phyloP scores from a whole-genome alignment of 2,113 vertebrate species.

The Trogon surrucura region DNA sequence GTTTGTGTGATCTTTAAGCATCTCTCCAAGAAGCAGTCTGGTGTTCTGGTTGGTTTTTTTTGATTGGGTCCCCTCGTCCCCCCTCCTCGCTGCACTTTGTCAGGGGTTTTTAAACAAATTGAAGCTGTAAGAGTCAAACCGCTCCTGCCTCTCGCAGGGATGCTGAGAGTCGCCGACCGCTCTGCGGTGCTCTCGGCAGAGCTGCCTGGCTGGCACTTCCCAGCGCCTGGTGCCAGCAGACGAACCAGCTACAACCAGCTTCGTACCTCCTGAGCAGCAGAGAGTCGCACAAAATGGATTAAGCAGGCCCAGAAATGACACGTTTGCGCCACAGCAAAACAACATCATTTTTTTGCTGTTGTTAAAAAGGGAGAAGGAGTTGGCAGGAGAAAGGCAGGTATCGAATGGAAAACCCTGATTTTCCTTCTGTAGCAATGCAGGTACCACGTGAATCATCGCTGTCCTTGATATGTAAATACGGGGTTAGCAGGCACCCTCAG shows the following conservation, averaged over 20 bases:
- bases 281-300: conserved; percentile 28
- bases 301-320: conserved; percentile 12
- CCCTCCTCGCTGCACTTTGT: background rate
- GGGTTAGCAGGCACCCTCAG: conserved; percentile 33
- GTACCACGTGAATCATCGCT: conserved; percentile 53
- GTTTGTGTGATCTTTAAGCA: conserved; percentile 26
- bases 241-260: conserved; percentile 21
- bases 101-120: background rate
- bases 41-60: background rate
- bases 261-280: background rate
- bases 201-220: background rate
- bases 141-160: background rate
- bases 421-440: conserved; percentile 70
- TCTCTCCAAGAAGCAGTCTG: background rate
- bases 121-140: background rate
- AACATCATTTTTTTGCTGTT: background rate
- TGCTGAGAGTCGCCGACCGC: background rate
- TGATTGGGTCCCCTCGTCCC: too few relatives aligned
- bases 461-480: conserved; percentile 53
- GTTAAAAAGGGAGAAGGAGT: background rate
- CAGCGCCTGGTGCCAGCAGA: conserved; percentile 1
- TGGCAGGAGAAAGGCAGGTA: background rate
- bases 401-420: conserved; percentile 42
- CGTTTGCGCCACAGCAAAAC: background rate
- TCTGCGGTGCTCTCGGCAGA: background rate